These are phyloP conservation scores for Monomorium pharaonis DNA, from an alignment of 1,140 invertebrate genomes.

Conservation along the genomic window DNA sequence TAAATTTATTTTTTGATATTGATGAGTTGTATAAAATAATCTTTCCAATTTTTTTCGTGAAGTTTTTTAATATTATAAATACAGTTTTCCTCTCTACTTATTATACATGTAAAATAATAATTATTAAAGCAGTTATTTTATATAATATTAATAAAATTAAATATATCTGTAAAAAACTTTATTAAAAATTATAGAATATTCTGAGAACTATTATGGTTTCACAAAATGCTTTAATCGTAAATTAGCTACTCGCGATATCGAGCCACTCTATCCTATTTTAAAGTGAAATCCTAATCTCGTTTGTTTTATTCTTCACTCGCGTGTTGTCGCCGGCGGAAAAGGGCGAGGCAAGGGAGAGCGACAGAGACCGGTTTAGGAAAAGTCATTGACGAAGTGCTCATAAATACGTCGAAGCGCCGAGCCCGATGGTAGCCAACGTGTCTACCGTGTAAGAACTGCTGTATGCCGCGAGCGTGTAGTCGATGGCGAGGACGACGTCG, in stretches of 20 bases:
- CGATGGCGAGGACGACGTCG: not conserved
- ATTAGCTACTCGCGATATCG: not conserved
- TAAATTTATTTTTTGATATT: not conserved
- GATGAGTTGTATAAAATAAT: not conserved
- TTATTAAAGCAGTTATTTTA: no score
- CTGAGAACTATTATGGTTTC: not conserved
- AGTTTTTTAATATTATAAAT: not conserved
- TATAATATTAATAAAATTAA: not conserved
- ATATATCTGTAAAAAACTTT: not conserved
- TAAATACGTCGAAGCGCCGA: conserved; percentile 61
- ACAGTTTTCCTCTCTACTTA: not conserved
- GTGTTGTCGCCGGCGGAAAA: conserved; percentile 6
- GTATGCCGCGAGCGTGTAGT: conserved; percentile 8
- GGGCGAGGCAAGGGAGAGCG: not conserved
- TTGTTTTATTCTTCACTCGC: conserved; percentile 19
- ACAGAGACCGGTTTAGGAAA: conserved; percentile 56
- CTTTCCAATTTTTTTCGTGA: not conserved
- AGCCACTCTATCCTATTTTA: conserved; percentile 8
- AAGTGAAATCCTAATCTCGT: not conserved
- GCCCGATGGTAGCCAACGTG: conserved; percentile 57
- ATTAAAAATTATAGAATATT: not conserved
- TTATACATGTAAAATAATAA: not conserved
- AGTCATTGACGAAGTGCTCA: conserved; percentile 65
- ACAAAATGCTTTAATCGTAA: not conserved
- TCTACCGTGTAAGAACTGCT: conserved; percentile 54